A percentile compares a stretch with the other conserved stretches of the same genome.
These are phyloP conservation scores for Macrotus californicus DNA, from an alignment of 2,113 vertebrate genomes.

Conservation along the genomic window DNA sequence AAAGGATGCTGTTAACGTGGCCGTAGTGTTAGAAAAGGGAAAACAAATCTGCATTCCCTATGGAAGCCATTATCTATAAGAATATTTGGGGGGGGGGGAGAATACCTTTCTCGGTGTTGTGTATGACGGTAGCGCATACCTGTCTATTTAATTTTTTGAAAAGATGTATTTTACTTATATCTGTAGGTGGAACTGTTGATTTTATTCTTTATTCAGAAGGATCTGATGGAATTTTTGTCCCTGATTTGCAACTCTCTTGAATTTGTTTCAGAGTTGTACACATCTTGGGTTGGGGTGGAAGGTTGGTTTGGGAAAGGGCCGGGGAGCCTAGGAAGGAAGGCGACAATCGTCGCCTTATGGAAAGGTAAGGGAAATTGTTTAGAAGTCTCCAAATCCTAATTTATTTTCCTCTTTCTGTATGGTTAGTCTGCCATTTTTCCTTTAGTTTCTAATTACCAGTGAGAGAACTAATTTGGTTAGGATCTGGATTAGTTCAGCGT, in stretches of 20 bases:
- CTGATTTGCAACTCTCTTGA: slow-evolving; percentile 4
- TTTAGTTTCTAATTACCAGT: slow-evolving; percentile 4
- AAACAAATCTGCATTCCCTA: not conserved
- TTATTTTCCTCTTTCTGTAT: not conserved
- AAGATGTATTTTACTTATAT: not conserved
- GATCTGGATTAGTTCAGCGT: slow-evolving; percentile 24
- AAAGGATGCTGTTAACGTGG: slow-evolving; percentile 52
- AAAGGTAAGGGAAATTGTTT: slow-evolving; percentile 26
- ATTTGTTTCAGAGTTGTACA: slow-evolving; percentile 46
- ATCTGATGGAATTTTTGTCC: not conserved
- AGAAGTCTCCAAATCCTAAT: not conserved
- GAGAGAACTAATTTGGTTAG: slow-evolving; percentile 36
- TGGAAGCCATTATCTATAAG: slow-evolving; percentile 58
- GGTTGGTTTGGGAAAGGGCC: not conserved
- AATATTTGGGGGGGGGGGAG: not conserved
- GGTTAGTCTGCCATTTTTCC: not conserved
- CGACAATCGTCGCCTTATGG: not conserved
- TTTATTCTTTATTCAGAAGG: not conserved
- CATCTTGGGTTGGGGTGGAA: slow-evolving; percentile 6
- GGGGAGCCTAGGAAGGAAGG: not conserved
- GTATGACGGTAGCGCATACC: not conserved
- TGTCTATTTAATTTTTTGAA: slow-evolving; percentile 5
- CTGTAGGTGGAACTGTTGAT: not conserved
- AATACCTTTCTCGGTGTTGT: not conserved
- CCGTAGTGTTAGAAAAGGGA: not conserved